Base-by-base conservation (phyloP, 2,797 vertebrate genomes). In the Cynodonichthys magdalenae region DNA sequence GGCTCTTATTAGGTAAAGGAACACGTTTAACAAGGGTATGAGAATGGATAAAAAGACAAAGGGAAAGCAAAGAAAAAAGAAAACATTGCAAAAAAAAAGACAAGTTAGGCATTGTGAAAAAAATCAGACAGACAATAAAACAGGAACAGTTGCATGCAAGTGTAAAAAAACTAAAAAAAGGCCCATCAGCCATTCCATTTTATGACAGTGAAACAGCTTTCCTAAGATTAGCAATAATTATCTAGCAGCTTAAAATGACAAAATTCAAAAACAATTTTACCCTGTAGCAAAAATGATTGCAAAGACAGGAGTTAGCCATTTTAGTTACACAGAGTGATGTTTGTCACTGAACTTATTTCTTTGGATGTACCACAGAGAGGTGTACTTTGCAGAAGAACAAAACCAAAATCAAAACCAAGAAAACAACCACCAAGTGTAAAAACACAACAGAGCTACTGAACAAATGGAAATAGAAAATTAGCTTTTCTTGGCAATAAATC, bases 1-100 rank as follows among this genome's bases (percentile, higher is more conserved):
- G 55, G 77, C 85, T 91, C 96, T 99, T 87, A 69, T 56, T 18
- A 12, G 61, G 59, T 69, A 46, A 59, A 79, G 31, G 8, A 63
- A 74, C 17, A 44, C 6, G 56, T 72, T 59, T 68, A 69, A 69
- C 15, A 69, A 83, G 71, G 56, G 71, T 63, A 79, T 69, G 65
- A 83, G 85, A 87, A 78, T 62, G 55, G 71, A 81, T 31, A 66
- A 34, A 76, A 51, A 76, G 73, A 87, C 49, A 85, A 66, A 89
- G 72, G 77, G 90, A 74, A 80, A 80, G 63, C 79, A 75, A 71
- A 71, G 65, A 87, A 75, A 74, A 53, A 78, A 54, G 69, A 71
- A 82, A 88, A 80, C 66, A 1, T 80, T 57, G 70, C 89, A 79
- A 90, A 15, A 68, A 79, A 57, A 77, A 71, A 67, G 46, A 82